Evolutionary conservation across 2,113 vertebrate species (phyloP).

Genomic region (Telmatochromis sp.): DNA sequence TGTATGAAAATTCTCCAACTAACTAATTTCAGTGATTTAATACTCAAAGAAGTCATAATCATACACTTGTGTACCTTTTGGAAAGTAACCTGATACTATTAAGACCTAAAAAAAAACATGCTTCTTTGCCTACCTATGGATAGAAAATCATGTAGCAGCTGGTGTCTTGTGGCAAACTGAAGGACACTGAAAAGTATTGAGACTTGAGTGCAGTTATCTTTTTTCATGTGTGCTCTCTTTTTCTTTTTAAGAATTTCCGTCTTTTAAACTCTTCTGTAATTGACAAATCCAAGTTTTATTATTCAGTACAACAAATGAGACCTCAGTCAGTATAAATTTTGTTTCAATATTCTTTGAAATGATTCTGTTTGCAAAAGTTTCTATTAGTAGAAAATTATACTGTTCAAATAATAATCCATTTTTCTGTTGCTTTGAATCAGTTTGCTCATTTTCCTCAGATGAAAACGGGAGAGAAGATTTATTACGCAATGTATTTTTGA

Average conservation of each 20-base stretch:
- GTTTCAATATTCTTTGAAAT: not conserved
- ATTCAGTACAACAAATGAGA: not conserved
- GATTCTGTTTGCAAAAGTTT: not conserved
- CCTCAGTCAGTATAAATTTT: not conserved
- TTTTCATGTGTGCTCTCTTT: not conserved
- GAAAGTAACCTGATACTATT: not conserved
- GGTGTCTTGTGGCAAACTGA: not conserved
- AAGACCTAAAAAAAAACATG: not conserved
- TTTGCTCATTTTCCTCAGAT: not conserved
- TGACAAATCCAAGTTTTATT: not conserved
- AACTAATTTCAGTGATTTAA: not conserved
- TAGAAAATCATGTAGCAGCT: not conserved
- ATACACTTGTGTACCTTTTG: not conserved
- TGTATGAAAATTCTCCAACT: not conserved
- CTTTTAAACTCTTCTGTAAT: not conserved
- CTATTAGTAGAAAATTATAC: not conserved
- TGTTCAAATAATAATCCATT: not conserved
- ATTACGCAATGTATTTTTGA: not conserved
- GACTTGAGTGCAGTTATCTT: not conserved
- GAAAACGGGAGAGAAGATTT: not conserved
- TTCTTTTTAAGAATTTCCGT: not conserved
- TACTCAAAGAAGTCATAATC: not conserved
- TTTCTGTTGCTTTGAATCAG: not conserved
- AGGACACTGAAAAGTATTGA: not conserved
- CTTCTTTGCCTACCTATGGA: not conserved